phyloP scores from a whole-genome alignment of 2,797 vertebrate species.

The Chaetodon trifasciatus region DNA sequence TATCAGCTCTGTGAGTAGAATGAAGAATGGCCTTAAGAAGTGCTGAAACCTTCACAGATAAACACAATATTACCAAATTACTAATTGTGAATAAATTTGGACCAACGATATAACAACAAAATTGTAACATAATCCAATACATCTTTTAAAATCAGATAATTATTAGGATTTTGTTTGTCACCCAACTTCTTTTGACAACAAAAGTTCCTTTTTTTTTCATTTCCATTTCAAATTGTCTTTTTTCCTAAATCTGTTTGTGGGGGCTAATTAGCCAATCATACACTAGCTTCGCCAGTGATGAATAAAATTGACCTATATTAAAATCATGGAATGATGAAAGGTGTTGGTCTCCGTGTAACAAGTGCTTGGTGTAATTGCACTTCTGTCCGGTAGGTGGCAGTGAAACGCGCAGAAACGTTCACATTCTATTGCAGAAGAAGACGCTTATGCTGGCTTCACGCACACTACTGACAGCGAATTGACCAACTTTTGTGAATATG shows the following conservation, averaged over 20 bases:
- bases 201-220: no score
- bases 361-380: neutral
- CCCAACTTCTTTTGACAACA: no score
- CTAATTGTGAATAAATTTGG: neutral
- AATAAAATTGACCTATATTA: no score
- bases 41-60: no score
- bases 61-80: neutral
- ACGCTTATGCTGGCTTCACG: fast-evolving
- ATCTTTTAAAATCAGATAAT: no score
- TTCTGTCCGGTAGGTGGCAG: slow-evolving; percentile 15
- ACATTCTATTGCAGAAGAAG: slow-evolving; percentile 3
- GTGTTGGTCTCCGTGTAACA: neutral
- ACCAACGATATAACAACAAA: neutral
- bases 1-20: neutral
- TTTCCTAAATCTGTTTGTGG: no score
- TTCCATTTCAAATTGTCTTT: no score
- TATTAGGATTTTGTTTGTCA: no score
- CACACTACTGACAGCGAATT: neutral
- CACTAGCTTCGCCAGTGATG: no score
- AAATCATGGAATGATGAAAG: no score
- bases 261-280: no score
- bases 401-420: fast-evolving
- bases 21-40: neutral
- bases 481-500: neutral
- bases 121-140: neutral